Evolutionary conservation across 1,140 invertebrate species (phyloP).

Genomic region (Caerostris darwini): DNA sequence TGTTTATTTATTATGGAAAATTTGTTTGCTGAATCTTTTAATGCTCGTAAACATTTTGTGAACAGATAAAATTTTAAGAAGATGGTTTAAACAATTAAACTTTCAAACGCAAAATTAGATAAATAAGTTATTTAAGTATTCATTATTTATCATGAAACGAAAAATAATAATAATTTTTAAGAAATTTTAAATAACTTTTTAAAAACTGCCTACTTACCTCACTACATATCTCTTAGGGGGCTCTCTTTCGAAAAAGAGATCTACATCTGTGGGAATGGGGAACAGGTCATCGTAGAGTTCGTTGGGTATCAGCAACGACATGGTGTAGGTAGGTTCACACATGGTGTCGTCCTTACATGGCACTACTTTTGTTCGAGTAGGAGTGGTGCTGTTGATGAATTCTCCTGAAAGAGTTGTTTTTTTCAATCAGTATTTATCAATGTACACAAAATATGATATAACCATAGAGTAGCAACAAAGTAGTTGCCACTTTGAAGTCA

Average conservation of each 20-base stretch:
- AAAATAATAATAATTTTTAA: no score
- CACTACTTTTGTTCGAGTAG: constrained; percentile 66
- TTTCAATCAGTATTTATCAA: no score
- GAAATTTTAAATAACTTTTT: no score
- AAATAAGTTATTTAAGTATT: no score
- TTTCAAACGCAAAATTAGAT: not conserved
- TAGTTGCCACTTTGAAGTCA: not conserved
- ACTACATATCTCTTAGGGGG: constrained; percentile 74
- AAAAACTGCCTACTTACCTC: constrained; percentile 27
- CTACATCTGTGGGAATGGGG: constrained; percentile 68
- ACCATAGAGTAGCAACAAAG: not conserved
- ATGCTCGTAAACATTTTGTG: no score
- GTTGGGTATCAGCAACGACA: constrained; percentile 69
- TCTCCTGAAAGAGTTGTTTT: constrained; percentile 25
- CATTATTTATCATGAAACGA: no score
- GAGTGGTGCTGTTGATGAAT: constrained; percentile 73
- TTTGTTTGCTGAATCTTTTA: no score
- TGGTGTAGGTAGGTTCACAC: constrained; percentile 66
- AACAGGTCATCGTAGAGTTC: constrained; percentile 44
- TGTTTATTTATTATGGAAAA: no score
- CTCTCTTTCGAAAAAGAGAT: constrained; percentile 74
- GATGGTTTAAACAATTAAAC: no score
- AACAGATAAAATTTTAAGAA: no score
- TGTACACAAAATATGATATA: no score
- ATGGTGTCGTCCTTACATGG: constrained; percentile 58